These are phyloP conservation scores for Cecropterus lyciades DNA, from an alignment of 1,140 invertebrate genomes.

Conservation along the genomic window DNA sequence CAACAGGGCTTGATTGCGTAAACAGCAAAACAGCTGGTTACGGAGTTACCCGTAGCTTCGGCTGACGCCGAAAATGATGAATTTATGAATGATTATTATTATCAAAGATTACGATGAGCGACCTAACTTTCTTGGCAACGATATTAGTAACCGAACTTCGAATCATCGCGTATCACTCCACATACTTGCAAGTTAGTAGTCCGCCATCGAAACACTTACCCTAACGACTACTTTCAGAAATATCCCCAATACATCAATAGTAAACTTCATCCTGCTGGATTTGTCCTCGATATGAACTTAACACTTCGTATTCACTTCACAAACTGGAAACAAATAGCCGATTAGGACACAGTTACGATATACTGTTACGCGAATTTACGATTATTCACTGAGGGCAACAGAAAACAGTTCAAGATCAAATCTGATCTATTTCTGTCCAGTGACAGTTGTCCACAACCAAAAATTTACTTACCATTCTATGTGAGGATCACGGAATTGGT, in stretches of 20 bases:
- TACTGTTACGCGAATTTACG: constrained; percentile 24
- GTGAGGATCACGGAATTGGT: constrained; percentile 23
- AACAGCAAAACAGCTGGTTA: constrained; percentile 10
- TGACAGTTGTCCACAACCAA: constrained; percentile 2
- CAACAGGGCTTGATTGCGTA: neutral
- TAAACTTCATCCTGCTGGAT: constrained; percentile 77
- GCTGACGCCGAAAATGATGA: constrained; percentile 4
- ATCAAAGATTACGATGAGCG: constrained; percentile 26
- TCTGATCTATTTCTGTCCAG: constrained; percentile 41
- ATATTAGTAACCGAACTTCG: constrained; percentile 20
- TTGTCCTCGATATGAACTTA: constrained; percentile 48
- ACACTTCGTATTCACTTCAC: constrained; percentile 66
- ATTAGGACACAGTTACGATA: constrained; percentile 36
- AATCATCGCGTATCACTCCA: neutral
- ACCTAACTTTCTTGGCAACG: constrained; percentile 21
- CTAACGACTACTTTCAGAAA: constrained; percentile 82
- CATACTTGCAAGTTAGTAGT: constrained; percentile 14
- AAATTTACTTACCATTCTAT: constrained; percentile 59
- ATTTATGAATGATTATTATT: constrained; percentile 14
- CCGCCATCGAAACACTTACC: constrained; percentile 59
- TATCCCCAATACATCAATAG: constrained; percentile 80
- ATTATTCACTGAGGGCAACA: constrained; percentile 36
- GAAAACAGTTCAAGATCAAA: constrained; percentile 49
- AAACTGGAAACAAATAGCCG: constrained; percentile 64
- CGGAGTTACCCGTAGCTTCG: neutral